Conservation (phyloP, 2,113 vertebrate species). For the Pseudolaguvia tuberculata region DNA sequence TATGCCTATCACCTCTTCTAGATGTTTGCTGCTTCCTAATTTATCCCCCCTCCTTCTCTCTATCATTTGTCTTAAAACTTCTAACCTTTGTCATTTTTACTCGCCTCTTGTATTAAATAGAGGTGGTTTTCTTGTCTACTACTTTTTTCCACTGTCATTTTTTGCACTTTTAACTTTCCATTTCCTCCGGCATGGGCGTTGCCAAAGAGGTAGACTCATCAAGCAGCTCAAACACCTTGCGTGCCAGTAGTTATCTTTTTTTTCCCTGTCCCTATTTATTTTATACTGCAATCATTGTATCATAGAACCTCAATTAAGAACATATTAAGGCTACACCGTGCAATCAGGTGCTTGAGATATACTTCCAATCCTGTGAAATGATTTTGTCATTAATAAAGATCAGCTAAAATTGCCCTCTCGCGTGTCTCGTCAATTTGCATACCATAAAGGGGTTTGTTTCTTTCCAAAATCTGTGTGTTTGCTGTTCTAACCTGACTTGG, state of each 20-base stretch:
- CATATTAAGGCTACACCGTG: conserved; percentile 46
- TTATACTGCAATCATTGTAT: conserved; percentile 54
- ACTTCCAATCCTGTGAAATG: conserved; percentile 58
- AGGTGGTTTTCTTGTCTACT: conserved; percentile 24
- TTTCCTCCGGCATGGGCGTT: conserved; percentile 18
- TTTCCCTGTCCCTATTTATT: conserved; percentile 55
- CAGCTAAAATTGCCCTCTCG: conserved; percentile 54
- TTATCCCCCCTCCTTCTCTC: conserved; percentile 42
- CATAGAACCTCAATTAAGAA: conserved; percentile 42
- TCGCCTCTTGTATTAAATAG: conserved; percentile 15
- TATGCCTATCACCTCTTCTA: conserved; percentile 50
- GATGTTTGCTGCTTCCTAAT: conserved; percentile 66
- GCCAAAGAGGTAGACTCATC: conserved; percentile 30
- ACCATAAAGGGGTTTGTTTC: not conserved
- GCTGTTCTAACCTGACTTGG: not conserved
- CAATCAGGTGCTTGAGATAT: conserved; percentile 48
- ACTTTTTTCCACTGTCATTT: not conserved
- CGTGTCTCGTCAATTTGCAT: conserved; percentile 50
- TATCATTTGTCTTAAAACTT: conserved; percentile 9
- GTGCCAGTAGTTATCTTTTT: conserved; percentile 37
- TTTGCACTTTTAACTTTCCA: conserved; percentile 19
- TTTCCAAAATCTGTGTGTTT: not conserved
- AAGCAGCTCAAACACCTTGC: conserved; percentile 40
- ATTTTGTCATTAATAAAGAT: conserved; percentile 68
- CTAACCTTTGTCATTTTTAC: conserved; percentile 16